A percentile compares a stretch with the other conserved stretches of the same genome.
These are phyloP conservation scores for Nemotelus nigrinus DNA, from an alignment of 2,888 invertebrate genomes.

Conservation along the genomic window DNA sequence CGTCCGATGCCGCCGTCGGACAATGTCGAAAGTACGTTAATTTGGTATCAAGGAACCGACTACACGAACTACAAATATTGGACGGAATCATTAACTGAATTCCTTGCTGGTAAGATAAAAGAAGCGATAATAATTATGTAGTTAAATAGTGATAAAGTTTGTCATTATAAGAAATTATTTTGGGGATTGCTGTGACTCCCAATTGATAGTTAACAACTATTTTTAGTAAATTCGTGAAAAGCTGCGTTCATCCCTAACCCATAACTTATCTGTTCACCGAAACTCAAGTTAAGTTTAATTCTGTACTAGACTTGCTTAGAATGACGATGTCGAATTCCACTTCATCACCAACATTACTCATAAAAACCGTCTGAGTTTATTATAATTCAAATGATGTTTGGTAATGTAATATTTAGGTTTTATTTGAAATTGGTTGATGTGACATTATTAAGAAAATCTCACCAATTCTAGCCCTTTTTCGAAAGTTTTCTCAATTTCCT, in stretches of 20 bases:
- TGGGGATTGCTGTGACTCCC: neutral
- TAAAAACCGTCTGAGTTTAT: too few species aligned
- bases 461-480: too few species aligned
- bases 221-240: neutral
- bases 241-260: neutral
- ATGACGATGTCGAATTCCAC: too few species aligned
- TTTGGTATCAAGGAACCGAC: conserved; percentile 91
- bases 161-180: conserved; percentile 3
- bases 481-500: too few species aligned
- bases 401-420: too few species aligned
- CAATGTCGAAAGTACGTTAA: conserved; percentile 92
- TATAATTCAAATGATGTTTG: too few species aligned
- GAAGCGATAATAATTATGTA: neutral
- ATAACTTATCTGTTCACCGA: too few species aligned
- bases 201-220: neutral
- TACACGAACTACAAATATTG: conserved; percentile 80
- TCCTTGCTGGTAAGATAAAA: conserved; percentile 76
- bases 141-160: neutral
- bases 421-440: too few species aligned
- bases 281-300: too few species aligned
- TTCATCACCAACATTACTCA: too few species aligned
- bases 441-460: too few species aligned
- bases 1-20: conserved; percentile 87
- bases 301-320: too few species aligned
- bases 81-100: conserved; percentile 78